Evolutionary conservation across 2,113 vertebrate genomes (phyloP).

Genomic region (Mohoua ochrocephala): DNA sequence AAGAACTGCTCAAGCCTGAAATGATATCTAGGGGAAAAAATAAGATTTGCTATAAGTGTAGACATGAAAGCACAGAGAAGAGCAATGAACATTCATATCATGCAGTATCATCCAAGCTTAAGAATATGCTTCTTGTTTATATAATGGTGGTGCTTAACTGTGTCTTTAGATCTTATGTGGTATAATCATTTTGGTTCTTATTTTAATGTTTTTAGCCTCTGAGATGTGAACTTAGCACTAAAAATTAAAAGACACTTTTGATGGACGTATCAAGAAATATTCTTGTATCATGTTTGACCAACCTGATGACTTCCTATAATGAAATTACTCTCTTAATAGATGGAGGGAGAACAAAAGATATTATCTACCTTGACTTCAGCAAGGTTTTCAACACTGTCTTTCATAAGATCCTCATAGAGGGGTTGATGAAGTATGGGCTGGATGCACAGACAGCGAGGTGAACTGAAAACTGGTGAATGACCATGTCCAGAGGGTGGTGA

Average conservation of each 20-base stretch:
- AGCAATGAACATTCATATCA: not conserved
- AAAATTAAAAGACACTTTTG: not conserved
- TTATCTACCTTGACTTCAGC: not conserved
- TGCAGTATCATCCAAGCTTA: not conserved
- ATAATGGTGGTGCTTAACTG: not conserved
- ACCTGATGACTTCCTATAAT: not conserved
- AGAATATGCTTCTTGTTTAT: not conserved
- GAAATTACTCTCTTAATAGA: not conserved
- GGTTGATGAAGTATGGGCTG: not conserved
- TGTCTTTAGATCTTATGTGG: not conserved
- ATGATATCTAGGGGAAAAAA: not conserved
- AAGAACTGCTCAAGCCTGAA: constrained; percentile 19
- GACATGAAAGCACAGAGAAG: not conserved
- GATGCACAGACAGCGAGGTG: not conserved
- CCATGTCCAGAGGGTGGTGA: not conserved
- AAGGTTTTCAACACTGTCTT: not conserved
- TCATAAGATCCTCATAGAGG: not conserved
- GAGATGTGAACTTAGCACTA: not conserved
- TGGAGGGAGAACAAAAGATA: not conserved
- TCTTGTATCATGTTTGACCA: not conserved
- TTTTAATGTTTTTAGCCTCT: not conserved
- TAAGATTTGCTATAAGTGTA: not conserved
- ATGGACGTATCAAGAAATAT: not conserved
- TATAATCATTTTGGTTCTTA: not conserved
- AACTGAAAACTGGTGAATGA: not conserved